These are phyloP conservation scores for Cyprinella venusta DNA, from an alignment of 2,797 vertebrate species.

Conservation along the genomic window DNA sequence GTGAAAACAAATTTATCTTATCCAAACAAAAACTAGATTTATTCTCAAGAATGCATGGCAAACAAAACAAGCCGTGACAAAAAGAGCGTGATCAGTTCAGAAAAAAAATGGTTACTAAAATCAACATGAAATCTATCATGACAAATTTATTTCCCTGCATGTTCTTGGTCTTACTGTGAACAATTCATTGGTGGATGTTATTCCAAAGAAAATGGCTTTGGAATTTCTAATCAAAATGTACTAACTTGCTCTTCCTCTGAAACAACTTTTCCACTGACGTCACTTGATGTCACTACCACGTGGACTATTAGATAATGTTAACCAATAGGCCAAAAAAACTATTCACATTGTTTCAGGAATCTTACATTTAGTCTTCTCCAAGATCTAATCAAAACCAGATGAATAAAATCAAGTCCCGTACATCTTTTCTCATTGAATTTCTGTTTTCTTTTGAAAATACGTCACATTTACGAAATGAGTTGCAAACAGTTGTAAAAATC, in stretches of 20 bases:
- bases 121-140: neutral
- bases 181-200: neutral
- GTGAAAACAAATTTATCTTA: constrained; percentile 30
- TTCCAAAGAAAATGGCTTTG: neutral
- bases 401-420: neutral
- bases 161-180: neutral
- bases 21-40: constrained; percentile 8
- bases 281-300: neutral
- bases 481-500: neutral
- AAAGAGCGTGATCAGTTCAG: neutral
- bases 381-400: neutral
- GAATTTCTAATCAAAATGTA: neutral
- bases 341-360: neutral
- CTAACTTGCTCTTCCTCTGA: neutral
- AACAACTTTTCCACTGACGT: constrained; percentile 20
- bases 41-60: constrained; percentile 5
- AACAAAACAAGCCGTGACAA: neutral
- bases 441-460: neutral
- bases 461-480: neutral
- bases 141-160: neutral
- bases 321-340: neutral
- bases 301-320: neutral
- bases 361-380: neutral
- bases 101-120: neutral
- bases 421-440: neutral